Percentiles rank a stretch among this genome's conserved stretches.
phyloP scores from a whole-genome alignment of 2,888 invertebrate species.

The Choreutis nemorana region DNA sequence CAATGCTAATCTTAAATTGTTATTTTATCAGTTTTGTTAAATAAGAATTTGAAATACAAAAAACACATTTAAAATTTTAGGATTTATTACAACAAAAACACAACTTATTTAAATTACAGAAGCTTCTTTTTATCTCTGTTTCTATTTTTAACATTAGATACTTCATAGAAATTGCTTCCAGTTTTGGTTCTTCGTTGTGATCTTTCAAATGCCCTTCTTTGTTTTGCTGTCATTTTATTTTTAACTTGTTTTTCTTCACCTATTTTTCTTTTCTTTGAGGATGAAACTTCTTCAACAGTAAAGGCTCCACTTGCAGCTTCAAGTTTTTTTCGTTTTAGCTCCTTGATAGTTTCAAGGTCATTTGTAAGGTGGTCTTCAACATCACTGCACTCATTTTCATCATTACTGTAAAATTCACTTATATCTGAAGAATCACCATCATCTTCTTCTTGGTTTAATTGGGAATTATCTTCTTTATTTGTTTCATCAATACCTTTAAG shows the following conservation, averaged over 20 bases:
- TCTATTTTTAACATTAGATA: slow-evolving; percentile 87
- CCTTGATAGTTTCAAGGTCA: slow-evolving; percentile 49
- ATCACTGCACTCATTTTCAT: slow-evolving; percentile 66
- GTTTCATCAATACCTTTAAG: slow-evolving; percentile 52
- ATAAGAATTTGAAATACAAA: neutral
- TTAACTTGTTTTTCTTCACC: slow-evolving; percentile 19
- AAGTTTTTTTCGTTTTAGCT: slow-evolving; percentile 49
- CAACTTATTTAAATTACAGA: slow-evolving; percentile 13
- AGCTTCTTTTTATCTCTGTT: slow-evolving; percentile 75
- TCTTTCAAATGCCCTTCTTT: slow-evolving; percentile 77
- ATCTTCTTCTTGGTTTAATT: slow-evolving; percentile 29
- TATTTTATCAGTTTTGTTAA: neutral
- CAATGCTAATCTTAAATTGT: too few relatives aligned
- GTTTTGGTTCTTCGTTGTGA: slow-evolving; percentile 80
- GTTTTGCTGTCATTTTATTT: slow-evolving; percentile 75
- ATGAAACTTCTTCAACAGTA: slow-evolving; percentile 58
- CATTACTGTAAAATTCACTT: slow-evolving; percentile 73
- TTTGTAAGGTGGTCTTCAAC: slow-evolving; percentile 57
- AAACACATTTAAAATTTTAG: neutral
- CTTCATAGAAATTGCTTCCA: slow-evolving; percentile 90
- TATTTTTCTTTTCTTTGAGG: slow-evolving; percentile 32
- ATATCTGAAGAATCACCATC: slow-evolving; percentile 69
- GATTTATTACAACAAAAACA: too few relatives aligned
- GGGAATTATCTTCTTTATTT: slow-evolving; percentile 25
- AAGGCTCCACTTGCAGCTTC: slow-evolving; percentile 64